phyloP scores from a whole-genome alignment of 2,888 invertebrate species.

The Anticlea derivata region DNA sequence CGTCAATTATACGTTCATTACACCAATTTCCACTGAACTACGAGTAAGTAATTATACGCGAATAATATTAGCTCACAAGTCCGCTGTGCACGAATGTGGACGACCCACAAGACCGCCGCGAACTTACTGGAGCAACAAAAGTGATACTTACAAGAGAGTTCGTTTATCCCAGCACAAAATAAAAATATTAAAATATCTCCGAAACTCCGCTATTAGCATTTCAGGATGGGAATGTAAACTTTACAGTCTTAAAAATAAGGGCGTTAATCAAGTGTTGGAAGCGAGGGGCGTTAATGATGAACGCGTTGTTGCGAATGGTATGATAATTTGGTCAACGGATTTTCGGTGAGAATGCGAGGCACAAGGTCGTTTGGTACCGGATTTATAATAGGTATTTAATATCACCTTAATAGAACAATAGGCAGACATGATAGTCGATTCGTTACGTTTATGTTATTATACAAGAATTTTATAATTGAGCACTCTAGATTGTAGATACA shows the following conservation, averaged over 20 bases:
- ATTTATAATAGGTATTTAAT: constrained; percentile 38
- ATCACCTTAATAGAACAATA: constrained; percentile 21
- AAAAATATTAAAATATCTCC: constrained; percentile 38
- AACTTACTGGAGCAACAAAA: constrained; percentile 49
- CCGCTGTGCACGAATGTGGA: constrained; percentile 52
- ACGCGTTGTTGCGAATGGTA: constrained; percentile 38
- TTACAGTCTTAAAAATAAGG: constrained; percentile 33
- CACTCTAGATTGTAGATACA: too few relatives aligned
- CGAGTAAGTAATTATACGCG: constrained; percentile 43
- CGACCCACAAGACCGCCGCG: constrained; percentile 55
- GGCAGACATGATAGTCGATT: constrained; percentile 1
- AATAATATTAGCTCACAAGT: constrained; percentile 44
- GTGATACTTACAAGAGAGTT: constrained; percentile 39
- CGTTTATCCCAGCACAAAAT: constrained; percentile 47
- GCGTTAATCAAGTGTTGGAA: constrained; percentile 23
- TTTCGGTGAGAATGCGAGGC: constrained; percentile 51
- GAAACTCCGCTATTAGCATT: constrained; percentile 34
- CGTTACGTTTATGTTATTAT: too few relatives aligned
- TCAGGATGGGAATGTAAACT: constrained; percentile 20
- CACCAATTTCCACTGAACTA: constrained; percentile 41
- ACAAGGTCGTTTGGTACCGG: constrained; percentile 59
- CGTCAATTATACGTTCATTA: constrained; percentile 26
- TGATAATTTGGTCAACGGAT: constrained; percentile 62
- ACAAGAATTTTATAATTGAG: neutral
- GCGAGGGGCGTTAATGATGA: constrained; percentile 23